Base-by-base conservation (phyloP, 2,797 vertebrate species). In the Okamejei kenojei region DNA sequence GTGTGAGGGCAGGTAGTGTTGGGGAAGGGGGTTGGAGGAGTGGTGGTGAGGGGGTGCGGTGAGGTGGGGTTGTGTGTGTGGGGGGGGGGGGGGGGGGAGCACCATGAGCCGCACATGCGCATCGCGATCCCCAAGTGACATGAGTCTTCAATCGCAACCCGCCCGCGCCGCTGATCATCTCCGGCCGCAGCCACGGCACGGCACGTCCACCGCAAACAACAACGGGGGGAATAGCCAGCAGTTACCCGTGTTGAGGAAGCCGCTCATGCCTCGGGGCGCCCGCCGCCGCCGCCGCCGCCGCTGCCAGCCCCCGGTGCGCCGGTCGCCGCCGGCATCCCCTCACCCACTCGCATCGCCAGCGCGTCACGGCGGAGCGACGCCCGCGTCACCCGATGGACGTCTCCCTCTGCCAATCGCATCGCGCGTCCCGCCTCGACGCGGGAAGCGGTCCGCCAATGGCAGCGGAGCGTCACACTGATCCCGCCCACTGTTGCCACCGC, bases 381-480 rank as follows among this genome's bases (percentile, higher is more conserved):
- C 7, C 8, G n/a, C 68, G 90, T 88, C n/a, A 68, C 10, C 35
- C 68, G n/a, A 88, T 35, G 9, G 84, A 19, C 61, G 63, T 26
- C 3, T 23, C 1, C 23, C 38, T 0, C 19, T 1, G 7, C 90
- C 68, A 74, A 91, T 91, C 35, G 2, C 11, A 45, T 15, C 0
- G 8, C 17, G 17, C 1, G 6, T 32, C 8, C n/a, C 0, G 2
- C 23, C 5, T 29, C 45, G 1, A 23, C 11, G 6, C 0, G 0
- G 61, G 61, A 11, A 1, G 1, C 29, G 0, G 32, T 0, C 2
- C 29, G 3, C 84, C 84, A 88, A 65, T 88, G 29, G 32, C 29
- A 32, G 29, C 7, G 1, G n/a, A 78, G 10, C 32, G 58, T 6
- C 84, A 9, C 29, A 2, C 0, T n/a, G 0, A 17, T 35, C 17